Base-by-base conservation (phyloP, 1,140 invertebrate genomes). In the Heliconius melpomene region DNA sequence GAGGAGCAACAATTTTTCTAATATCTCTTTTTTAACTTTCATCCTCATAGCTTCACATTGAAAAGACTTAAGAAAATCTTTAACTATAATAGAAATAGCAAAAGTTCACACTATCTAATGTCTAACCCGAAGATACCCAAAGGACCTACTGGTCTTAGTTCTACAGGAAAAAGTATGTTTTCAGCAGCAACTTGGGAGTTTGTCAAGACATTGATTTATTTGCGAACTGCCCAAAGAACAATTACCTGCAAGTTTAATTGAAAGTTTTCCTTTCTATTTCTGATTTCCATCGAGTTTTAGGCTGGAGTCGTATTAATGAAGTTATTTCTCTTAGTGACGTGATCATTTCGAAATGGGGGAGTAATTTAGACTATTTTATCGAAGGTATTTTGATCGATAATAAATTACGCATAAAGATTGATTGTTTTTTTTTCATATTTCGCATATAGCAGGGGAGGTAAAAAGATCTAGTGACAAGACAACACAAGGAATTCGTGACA, bases 201-300 rank as follows among this genome's bases (percentile, higher is more conserved):
- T 29, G 29, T 29, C 50, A 73, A 60, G 76, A 78, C 77, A 73
- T 73, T 72, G 77, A 78, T 78, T 78, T 73, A 78, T 73, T 38
- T 78, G 11, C 26, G 26, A 60, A 46, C 50, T 29, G 46, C 11
- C 76, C 36, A 18, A 26, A 36, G 71, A 72, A 74, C 71, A 78
- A 74, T 73, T 78, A 72, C 13, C 50, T 57, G 38, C 50, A 8
- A 36, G 40, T 29, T 60, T 75, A 26, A 75, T 74, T 74, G 46
- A 77, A 77, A 72, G 29, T 52, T 71, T 70, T 52, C 16, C 50
- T 52, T 52, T 66, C 23, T 74, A 50, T 32, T 29, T 54, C 26
- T 52, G 46, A 52, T 75, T 54, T 50, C 29, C 23, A 46, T 46
- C 38, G 60, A 29, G 26, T 26, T 26, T 66, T 66, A 66, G 60